These are phyloP conservation scores for Deilephila elpenor DNA, from an alignment of 2,888 invertebrate genomes.

Conservation along the genomic window DNA sequence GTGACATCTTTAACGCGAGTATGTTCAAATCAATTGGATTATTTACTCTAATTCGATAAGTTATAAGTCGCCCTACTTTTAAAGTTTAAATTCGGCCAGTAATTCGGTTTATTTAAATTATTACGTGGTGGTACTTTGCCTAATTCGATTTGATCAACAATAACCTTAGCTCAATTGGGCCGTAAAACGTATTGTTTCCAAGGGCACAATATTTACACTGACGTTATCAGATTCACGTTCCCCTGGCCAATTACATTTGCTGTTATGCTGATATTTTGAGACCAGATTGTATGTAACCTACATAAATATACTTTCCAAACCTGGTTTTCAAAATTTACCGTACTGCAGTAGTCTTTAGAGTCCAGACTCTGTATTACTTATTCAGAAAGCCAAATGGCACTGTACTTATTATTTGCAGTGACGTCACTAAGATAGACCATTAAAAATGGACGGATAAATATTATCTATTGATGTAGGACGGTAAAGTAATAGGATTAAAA, in stretches of 20 bases:
- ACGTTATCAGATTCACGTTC: neutral
- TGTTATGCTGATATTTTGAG: neutral
- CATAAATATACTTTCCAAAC: neutral
- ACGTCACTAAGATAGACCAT: no score
- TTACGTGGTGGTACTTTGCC: no score
- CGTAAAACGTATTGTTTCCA: neutral
- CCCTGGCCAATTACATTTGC: slow-evolving; percentile 13
- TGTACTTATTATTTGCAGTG: no score
- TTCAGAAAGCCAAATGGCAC: no score
- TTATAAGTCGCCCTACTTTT: neutral
- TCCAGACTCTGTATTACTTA: no score
- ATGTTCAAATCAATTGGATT: neutral
- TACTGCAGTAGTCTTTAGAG: no score
- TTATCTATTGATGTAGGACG: no score
- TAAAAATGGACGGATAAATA: no score
- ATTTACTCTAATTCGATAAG: neutral
- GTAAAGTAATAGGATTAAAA: no score
- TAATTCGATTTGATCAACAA: slow-evolving; percentile 20
- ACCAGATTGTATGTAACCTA: slow-evolving; percentile 4
- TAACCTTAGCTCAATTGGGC: slow-evolving; percentile 4
- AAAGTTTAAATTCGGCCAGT: neutral
- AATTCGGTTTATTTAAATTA: neutral
- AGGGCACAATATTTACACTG: slow-evolving; percentile 8
- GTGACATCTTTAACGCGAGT: neutral
- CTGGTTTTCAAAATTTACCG: neutral